Percentiles rank a stretch among this genome's conserved stretches.
Conservation (phyloP, 2,797 vertebrate genomes). For the Sciaenops ocellatus region DNA sequence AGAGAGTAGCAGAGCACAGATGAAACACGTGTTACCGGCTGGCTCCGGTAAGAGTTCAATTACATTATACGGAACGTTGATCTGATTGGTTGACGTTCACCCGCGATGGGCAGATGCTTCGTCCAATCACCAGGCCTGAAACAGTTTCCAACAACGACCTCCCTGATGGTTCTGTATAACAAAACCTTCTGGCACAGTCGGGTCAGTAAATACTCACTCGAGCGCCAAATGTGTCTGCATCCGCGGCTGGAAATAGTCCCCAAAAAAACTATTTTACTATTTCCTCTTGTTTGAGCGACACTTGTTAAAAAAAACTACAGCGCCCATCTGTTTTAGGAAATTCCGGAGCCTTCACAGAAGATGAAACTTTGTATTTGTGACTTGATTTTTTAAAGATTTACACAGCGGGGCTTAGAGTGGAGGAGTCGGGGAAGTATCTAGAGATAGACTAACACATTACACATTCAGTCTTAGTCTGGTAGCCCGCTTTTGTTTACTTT, state of each 20-base stretch:
- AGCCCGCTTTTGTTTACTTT: neutral
- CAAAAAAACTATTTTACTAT: neutral
- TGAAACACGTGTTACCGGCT: too few relatives aligned
- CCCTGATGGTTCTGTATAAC: too few relatives aligned
- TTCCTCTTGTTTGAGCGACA: neutral
- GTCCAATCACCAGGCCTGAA: too few relatives aligned
- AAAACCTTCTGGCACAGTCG: too few relatives aligned
- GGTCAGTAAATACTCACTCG: too few relatives aligned
- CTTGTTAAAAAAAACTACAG: slow-evolving; percentile 5
- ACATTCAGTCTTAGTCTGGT: neutral
- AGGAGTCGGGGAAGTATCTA: slow-evolving; percentile 8
- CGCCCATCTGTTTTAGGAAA: neutral
- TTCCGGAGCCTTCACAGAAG: neutral
- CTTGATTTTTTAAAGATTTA: neutral
- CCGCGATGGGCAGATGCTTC: too few relatives aligned
- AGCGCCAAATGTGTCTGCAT: neutral
- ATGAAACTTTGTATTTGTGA: neutral
- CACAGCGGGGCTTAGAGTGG: neutral
- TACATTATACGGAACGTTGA: too few relatives aligned
- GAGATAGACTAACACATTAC: slow-evolving; percentile 2
- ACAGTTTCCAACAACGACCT: too few relatives aligned
- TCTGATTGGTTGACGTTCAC: too few relatives aligned
- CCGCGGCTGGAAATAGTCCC: neutral
- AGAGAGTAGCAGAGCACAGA: too few relatives aligned
- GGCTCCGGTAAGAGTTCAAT: too few relatives aligned